Conservation (phyloP, 2,797 vertebrate genomes). For the Scolopax bukidnonensis region DNA sequence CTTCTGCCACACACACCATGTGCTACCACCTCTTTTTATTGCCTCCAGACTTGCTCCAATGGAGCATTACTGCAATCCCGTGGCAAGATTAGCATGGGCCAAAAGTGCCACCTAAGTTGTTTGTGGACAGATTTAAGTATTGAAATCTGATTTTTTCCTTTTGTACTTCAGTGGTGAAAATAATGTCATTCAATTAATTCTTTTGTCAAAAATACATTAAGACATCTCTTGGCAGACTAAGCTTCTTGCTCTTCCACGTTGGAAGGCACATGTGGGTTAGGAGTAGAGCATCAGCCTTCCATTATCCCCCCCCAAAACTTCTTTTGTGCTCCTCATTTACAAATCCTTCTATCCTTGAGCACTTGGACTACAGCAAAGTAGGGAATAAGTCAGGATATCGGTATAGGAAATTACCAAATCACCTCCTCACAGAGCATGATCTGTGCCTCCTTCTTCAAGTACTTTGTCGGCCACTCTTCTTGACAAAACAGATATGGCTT, state of each 20-base stretch:
- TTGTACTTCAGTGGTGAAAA: neutral
- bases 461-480: neutral
- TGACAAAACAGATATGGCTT: neutral
- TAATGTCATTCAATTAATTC: neutral
- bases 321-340: neutral
- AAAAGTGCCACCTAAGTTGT: neutral
- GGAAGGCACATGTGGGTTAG: neutral
- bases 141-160: neutral
- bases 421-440: neutral
- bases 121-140: neutral
- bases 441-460: neutral
- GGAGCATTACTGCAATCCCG: neutral
- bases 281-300: neutral
- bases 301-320: neutral
- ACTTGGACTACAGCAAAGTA: neutral
- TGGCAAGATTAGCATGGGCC: neutral
- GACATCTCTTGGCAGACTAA: neutral
- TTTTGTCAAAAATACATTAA: neutral
- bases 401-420: neutral
- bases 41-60: neutral
- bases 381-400: neutral
- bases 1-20: neutral
- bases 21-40: neutral
- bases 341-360: neutral
- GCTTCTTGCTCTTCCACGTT: neutral